Conservation (phyloP, 2,888 invertebrate species). For the Eilema depressum region DNA sequence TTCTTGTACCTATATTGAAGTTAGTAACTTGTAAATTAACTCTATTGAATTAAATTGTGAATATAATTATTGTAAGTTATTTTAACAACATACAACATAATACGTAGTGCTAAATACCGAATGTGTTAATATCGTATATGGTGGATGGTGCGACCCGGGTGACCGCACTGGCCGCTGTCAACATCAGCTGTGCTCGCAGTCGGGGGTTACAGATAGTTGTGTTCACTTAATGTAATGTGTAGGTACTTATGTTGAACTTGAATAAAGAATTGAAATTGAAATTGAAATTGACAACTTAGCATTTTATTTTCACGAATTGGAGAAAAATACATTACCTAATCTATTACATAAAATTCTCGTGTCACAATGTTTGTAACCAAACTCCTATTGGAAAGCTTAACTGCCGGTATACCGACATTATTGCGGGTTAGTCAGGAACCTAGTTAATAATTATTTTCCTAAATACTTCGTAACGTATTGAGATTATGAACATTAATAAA, state of each 20-base stretch:
- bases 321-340: too few species aligned
- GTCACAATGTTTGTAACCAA: too few species aligned
- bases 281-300: conserved; percentile 30
- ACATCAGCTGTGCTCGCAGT: conserved; percentile 66
- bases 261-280: too few species aligned
- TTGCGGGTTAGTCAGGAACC: too few species aligned
- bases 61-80: conserved; percentile 15
- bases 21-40: too few species aligned
- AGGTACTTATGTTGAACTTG: conserved; percentile 33
- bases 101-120: conserved; percentile 41
- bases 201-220: conserved; percentile 53
- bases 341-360: too few species aligned
- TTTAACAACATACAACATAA: conserved; percentile 25
- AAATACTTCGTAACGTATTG: too few species aligned
- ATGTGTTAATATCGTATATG: conserved; percentile 48
- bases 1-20: too few species aligned
- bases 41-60: neutral
- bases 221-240: conserved; percentile 46
- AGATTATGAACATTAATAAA: too few species aligned
- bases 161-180: conserved; percentile 78
- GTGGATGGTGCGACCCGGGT: conserved; percentile 55
- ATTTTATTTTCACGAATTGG: neutral
- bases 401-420: too few species aligned
- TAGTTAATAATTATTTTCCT: too few species aligned
- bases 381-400: too few species aligned